Evolutionary conservation across 2,113 vertebrate genomes (phyloP), one percentile per base, ranked within the genome.

Genomic region (Perca flavescens): DNA sequence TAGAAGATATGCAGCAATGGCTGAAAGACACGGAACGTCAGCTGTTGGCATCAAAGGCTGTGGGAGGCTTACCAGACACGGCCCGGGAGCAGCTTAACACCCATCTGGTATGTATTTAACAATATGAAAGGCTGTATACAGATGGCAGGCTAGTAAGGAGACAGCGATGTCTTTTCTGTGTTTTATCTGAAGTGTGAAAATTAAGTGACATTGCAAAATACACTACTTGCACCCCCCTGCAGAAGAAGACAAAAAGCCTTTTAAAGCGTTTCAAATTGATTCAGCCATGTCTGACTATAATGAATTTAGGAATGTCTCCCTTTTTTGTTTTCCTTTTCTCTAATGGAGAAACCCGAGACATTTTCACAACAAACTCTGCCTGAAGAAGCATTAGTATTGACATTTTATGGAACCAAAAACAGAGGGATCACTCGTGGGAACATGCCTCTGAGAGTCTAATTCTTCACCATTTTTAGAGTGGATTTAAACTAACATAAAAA

Each of bases 1-100:
- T 99, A 93, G 98, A 99, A 95, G 97, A 98, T 94, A 95, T 99
- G 95, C 97, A 98, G 86, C 97, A 98, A 87, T 99, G 98, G 98
- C 94, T 99, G 94, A 97, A 97, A 87, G 98, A 99, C 94, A 99
- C 97, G 0, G 98, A 99, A 86, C 97, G 97, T 95, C 98, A 98
- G 89, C 96, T 99, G 92, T 94, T 97, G 94, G 96, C 98, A 93
- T 99, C 98, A 90, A 99, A 97, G 94, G 97, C 98, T 86, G 95
- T 98, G 93, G 98, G 98, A 95, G 98, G 98, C 79, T 96, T 99
- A 96, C 98, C 98, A 91, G 98, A 99, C 95, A 99, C 98, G 64
- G 97, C 98, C 85, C 96, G 95, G 90, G 97, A 99, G 88, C 98
- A 99, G 95, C 97, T 99, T 92, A 97, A 96, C 92, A 93, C 94